A percentile compares a stretch with the other conserved stretches of the same genome.
Conservation (phyloP, 2,797 vertebrate species). For the Smutsia temminckii region DNA sequence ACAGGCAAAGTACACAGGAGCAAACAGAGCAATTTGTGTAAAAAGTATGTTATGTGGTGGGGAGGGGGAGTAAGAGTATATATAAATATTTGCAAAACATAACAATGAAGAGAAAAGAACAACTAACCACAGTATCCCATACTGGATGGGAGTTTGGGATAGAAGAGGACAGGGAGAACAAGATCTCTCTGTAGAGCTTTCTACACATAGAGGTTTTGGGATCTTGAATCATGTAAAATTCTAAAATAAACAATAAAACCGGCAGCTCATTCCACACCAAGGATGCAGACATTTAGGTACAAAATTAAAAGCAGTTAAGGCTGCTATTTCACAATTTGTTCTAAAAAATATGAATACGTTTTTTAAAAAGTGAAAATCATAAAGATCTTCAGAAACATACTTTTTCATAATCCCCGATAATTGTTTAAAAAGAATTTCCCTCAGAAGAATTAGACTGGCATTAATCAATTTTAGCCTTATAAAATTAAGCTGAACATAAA, state of each 20-base stretch:
- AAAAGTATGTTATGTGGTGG: background rate
- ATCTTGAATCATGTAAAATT: background rate
- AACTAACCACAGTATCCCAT: background rate
- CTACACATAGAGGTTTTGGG: background rate
- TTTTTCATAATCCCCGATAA: background rate
- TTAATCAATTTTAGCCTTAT: background rate
- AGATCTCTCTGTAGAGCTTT: background rate
- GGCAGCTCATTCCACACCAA: background rate
- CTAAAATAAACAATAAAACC: background rate
- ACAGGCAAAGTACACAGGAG: background rate
- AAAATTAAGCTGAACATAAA: conserved; percentile 36
- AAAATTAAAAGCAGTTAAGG: conserved; percentile 2
- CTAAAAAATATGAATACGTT: background rate
- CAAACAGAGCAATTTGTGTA: background rate
- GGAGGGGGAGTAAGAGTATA: background rate
- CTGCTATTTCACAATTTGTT: background rate
- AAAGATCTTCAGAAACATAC: background rate
- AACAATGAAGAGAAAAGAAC: background rate
- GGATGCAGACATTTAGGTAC: background rate
- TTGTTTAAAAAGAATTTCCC: background rate
- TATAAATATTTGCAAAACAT: background rate
- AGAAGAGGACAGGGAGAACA: background rate
- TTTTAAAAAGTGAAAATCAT: background rate
- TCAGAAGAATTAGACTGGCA: background rate
- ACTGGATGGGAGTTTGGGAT: background rate